Base-by-base conservation (phyloP, 1,140 invertebrate species). In the Euwallacea fornicatus region DNA sequence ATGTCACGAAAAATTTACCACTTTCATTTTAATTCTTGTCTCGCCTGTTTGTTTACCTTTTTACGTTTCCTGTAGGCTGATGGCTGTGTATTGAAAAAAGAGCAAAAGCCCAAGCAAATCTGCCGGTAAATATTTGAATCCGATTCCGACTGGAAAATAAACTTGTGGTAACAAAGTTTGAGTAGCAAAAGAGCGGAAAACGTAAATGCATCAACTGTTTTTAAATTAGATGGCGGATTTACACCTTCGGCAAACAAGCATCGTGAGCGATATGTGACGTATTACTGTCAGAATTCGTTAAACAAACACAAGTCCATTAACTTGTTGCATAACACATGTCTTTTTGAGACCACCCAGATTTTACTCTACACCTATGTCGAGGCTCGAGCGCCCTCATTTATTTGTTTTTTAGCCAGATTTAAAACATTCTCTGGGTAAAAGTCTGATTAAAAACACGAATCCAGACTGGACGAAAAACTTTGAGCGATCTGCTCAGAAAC, bases 281-380 rank as follows among this genome's bases (percentile, higher is more conserved):
- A 77, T 79, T 78, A 74, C 77, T 79, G 78, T 79, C 78, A 79
- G 76, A 75, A 33, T 77, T 76, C 47, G 73, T 79, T 80, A 80
- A 80, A 80, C 77, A 80, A 80, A 80, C 77, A 80, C 46, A 64
- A 78, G 72, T 80, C 78, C 78, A 80, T 80, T 80, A 80, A 75
- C 78, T 78, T 80, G 77, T 79, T 78, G 77, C 77, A 71, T 79
- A 70, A 79, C 78, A 78, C 69, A 77, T 78, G 77, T 76, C 75
- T 76, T 50, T 66, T 42, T 13, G 16, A 64, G 75, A 76, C 75
- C 74, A 78, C 75, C 75, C 75, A 78, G 42, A 43, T 66, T 65
- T 50, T 50, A 50, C 13, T 50, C 46, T 11, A 11, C 46, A 50
- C 13, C 46, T 10, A 50, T 10, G 46, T 2, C 13, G 46, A 11